Base-by-base conservation (phyloP, 2,888 invertebrate species). In the Crepidodera aurea region DNA sequence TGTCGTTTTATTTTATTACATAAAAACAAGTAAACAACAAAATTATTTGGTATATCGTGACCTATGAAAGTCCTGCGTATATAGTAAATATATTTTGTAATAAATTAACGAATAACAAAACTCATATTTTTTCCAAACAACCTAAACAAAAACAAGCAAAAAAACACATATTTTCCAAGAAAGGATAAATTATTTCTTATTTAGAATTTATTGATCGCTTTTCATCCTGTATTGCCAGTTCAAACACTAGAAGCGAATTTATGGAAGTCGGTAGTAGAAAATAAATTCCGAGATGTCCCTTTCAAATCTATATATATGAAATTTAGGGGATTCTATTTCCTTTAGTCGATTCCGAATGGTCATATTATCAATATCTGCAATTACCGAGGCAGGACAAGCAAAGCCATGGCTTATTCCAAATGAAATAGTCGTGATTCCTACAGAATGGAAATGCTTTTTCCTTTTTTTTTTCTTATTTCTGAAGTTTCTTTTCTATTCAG, bases 241-340 rank as follows among this genome's bases (percentile, higher is more conserved):
- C 40, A 40, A 48, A 27, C 48, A 29, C 27, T 48, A 29, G 7
- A 15, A 19, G 27, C 1, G 15, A 48, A 48, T 48, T 48, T 48
- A 48, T 48, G 7, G 27, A 48, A 29, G 25, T 8, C 48, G 15
- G 29, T 48, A 48, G 29, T 48, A 27, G 48, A 29, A 54, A 60
- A 60, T 53, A 54, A 60, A 54, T 54, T 54, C 48, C 32, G 12
- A 27, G 25, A 64, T 66, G 54, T 64, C 64, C 63, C 59, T 64
- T 66, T 65, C 58, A 59, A 63, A 65, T 60, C 60, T 60, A 51
- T 57, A 65, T 53, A 66, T 61, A 65, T 59, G 60, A 65, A 69
- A 65, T 69, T 69, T 67, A 67, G 66, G 63, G 66, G 62, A 65
- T 68, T 65, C 66, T 60, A 66, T 69, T 67, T 68, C 63, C 62